Conservation (phyloP, 2,797 vertebrate genomes). For the Siniperca obscura region DNA sequence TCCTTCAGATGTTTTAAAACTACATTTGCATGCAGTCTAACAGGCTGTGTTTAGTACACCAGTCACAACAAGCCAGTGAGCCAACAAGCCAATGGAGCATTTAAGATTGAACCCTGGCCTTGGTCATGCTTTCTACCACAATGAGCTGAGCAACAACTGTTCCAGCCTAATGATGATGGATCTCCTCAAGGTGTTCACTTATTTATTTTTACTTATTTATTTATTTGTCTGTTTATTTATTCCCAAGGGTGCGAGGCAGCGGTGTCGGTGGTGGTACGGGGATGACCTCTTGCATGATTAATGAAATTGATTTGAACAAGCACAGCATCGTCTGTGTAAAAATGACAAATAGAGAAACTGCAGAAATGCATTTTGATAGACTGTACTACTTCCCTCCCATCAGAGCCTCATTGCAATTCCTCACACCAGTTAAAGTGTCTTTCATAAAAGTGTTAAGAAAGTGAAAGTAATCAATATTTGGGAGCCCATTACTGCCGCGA, state of each 20-base stretch:
- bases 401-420: background rate
- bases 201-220: slow-evolving; percentile 46
- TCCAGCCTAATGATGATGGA: slow-evolving; percentile 49
- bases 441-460: background rate
- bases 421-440: background rate
- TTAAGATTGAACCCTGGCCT: slow-evolving; percentile 29
- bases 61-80: slow-evolving; percentile 21
- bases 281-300: slow-evolving; percentile 24
- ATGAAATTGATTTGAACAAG: slow-evolving; percentile 34
- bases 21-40: slow-evolving; percentile 36
- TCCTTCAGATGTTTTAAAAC: slow-evolving; percentile 13
- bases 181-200: slow-evolving; percentile 40
- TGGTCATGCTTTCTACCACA: slow-evolving; percentile 6
- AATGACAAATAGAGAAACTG: background rate
- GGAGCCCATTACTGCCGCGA: background rate
- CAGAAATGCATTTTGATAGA: slow-evolving; percentile 16
- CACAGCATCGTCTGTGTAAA: background rate
- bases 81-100: slow-evolving; percentile 14
- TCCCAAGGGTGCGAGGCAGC: background rate
- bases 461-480: background rate
- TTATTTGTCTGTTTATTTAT: slow-evolving; percentile 37
- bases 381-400: background rate
- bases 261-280: background rate
- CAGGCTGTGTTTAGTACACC: slow-evolving; percentile 25
- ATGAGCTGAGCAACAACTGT: background rate